A percentile compares a stretch with the other conserved stretches of the same genome.
phyloP scores from a whole-genome alignment of 2,888 invertebrate species.

The Oithona nana region DNA sequence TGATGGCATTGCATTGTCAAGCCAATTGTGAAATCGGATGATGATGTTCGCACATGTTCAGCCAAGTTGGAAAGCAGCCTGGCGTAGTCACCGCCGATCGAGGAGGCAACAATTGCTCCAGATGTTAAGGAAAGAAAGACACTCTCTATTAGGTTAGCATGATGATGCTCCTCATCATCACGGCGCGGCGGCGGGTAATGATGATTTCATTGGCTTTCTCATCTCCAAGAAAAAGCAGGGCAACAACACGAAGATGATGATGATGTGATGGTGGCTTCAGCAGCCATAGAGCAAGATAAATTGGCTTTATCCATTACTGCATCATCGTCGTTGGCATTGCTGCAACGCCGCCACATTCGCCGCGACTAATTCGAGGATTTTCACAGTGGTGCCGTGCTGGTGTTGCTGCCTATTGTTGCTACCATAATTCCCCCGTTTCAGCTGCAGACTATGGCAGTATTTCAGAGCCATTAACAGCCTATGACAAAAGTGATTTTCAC shows the following conservation, averaged over 20 bases:
- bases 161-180: neutral
- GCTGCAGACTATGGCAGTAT: neutral
- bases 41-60: neutral
- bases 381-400: neutral
- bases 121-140: neutral
- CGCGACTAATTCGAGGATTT: neutral
- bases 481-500: neutral
- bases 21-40: neutral
- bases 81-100: too few species aligned
- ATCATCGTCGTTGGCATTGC: too few species aligned
- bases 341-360: too few species aligned
- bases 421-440: neutral
- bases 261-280: neutral
- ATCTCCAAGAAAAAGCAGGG: neutral
- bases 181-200: too few species aligned
- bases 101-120: too few species aligned
- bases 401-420: neutral
- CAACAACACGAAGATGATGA: neutral
- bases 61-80: too few species aligned
- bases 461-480: neutral
- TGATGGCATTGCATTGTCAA: neutral
- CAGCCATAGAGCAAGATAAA: neutral
- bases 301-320: neutral
- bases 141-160: neutral
- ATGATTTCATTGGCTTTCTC: neutral